phyloP scores from a whole-genome alignment of 2,113 vertebrate species.

The human region GRCh38 chrX:19049501-19050000 shows the following conservation, averaged over 20 bases:
- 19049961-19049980: not conserved
- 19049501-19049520: not conserved
- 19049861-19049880: not conserved
- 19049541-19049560: too few relatives aligned
- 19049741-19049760: not conserved
- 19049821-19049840: not conserved
- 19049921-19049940: not conserved
- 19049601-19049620: too few relatives aligned
- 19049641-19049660: too few relatives aligned
- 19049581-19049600: too few relatives aligned
- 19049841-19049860: not conserved
- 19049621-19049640: too few relatives aligned
- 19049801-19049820: not conserved
- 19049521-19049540: not conserved
- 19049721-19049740: too few relatives aligned
- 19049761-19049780: not conserved
- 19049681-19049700: too few relatives aligned
- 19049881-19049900: not conserved
- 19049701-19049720: too few relatives aligned
- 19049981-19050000: not conserved
- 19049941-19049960: not conserved
- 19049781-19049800: not conserved
- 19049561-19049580: too few relatives aligned
- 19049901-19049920: not conserved
- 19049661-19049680: too few relatives aligned